Conservation (phyloP, 2,113 vertebrate genomes). For the Cephalopterus ornatus region DNA sequence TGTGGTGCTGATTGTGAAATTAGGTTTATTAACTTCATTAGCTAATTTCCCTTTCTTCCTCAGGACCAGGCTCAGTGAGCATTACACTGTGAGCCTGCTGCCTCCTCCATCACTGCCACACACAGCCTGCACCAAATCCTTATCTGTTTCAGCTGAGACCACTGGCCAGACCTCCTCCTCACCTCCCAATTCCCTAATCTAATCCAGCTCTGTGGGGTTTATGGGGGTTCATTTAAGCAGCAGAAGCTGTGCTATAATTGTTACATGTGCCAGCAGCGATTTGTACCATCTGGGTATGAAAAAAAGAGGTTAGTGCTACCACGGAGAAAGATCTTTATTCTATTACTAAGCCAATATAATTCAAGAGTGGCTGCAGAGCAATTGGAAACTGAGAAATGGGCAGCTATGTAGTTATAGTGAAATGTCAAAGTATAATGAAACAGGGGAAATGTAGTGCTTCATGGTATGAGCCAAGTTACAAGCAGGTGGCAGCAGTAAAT, state of each 20-base stretch:
- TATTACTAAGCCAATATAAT: constrained; percentile 69
- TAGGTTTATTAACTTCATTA: background rate
- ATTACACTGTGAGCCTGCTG: background rate
- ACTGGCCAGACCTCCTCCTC: constrained; percentile 67
- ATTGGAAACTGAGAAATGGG: constrained; percentile 69
- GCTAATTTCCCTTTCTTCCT: background rate
- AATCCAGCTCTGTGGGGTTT: constrained; percentile 76
- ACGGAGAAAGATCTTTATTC: constrained; percentile 68
- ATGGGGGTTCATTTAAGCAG: constrained; percentile 73
- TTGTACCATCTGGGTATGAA: constrained; percentile 72
- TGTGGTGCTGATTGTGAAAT: background rate
- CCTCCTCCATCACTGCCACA: constrained; percentile 12
- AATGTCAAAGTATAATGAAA: constrained; percentile 76
- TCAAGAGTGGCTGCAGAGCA: constrained; percentile 68
- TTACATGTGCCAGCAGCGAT: constrained; percentile 68
- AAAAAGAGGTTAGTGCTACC: constrained; percentile 24
- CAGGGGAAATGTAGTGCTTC: constrained; percentile 45
- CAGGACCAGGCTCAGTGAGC: background rate
- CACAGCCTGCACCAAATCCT: constrained; percentile 23
- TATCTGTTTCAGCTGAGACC: constrained; percentile 53
- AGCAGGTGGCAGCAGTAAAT: constrained; percentile 77
- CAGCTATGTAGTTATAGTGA: constrained; percentile 63
- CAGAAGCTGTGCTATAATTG: constrained; percentile 74
- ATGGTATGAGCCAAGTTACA: constrained; percentile 59
- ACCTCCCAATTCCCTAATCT: constrained; percentile 84